phyloP scores from a whole-genome alignment of 2,797 vertebrate species.

The Hydrolagus colliei region DNA sequence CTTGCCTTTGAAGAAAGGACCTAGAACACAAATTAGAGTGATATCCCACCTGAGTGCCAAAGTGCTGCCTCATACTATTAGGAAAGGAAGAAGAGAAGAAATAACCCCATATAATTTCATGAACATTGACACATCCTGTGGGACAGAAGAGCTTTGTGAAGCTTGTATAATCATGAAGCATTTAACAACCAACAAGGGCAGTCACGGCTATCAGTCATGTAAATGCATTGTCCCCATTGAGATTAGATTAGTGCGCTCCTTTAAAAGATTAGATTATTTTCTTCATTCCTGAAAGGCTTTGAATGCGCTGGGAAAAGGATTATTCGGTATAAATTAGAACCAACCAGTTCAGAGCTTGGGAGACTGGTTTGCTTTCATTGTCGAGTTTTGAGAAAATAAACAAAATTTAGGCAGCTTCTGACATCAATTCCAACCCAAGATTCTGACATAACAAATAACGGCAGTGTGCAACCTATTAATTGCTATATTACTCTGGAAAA shows the following conservation, averaged over 20 bases:
- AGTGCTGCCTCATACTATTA: constrained; percentile 6
- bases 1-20: not conserved
- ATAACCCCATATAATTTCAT: constrained; percentile 18
- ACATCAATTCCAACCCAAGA: not conserved
- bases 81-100: not conserved
- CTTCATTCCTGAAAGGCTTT: constrained; percentile 26
- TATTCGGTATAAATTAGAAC: not conserved
- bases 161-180: constrained; percentile 14
- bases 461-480: not conserved
- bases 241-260: constrained; percentile 23
- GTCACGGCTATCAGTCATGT: constrained; percentile 7
- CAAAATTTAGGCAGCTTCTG: not conserved
- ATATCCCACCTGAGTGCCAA: constrained; percentile 4
- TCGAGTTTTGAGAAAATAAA: not conserved
- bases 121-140: not conserved
- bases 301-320: not conserved
- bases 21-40: constrained; percentile 1
- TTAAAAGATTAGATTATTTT: constrained; percentile 24
- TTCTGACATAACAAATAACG: not conserved
- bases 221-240: constrained; percentile 17
- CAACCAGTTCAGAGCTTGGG: not conserved
- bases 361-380: not conserved
- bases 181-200: constrained; percentile 12
- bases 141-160: not conserved
- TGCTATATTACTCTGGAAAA: not conserved